Base-by-base conservation (phyloP, 2,888 invertebrate species). In the Neoitamus cyanurus region DNA sequence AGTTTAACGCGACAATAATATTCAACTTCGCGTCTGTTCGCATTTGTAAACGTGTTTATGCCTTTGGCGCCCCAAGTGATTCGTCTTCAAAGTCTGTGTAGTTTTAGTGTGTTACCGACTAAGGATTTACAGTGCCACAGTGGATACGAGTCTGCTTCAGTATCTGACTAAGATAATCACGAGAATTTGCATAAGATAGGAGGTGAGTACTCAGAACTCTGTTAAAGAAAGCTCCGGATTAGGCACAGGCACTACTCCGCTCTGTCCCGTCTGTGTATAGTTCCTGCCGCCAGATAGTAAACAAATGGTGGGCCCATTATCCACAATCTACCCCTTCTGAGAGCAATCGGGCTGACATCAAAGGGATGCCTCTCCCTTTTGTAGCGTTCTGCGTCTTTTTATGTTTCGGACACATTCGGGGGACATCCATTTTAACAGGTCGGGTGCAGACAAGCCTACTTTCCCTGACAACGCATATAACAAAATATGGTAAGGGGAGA, bases 301-400 rank as follows among this genome's bases (percentile, higher is more conserved):
- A 42, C 28, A 83, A 70, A 37, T 83, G 37, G 70, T 83, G 28
- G 31, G 30, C 31, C 34, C 72, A 83, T 72, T 72, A 25, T 46
- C 70, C 83, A 72, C 72, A n/a, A n/a, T n/a, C n/a, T n/a, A n/a
- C 83, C 83, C 72, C 70, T 36, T 70, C 42, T 36, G 30, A 70
- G 70, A 15, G 48, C 13, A 31, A 34, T 83, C 34, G 20, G 13
- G 20, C 31, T 70, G 70, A 31, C 77, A 77, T 77, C 77, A 77
- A 77, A 77, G 46, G 46, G 42, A 77, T 28, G 34, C 15, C 42
- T 11, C 37, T 42, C 46, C 31, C 37, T 36, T 36, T 42, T 77
- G 11, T 28, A 36, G 37, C 82, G 15, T 69, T 30, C 42, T 83
- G 46, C 72, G 36, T 46, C 42, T 28, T 70, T 69, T 69, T 69